Evolutionary conservation across 2,797 vertebrate genomes (phyloP), one percentile per base, ranked within the genome.

Genomic region (Mareca strepera): DNA sequence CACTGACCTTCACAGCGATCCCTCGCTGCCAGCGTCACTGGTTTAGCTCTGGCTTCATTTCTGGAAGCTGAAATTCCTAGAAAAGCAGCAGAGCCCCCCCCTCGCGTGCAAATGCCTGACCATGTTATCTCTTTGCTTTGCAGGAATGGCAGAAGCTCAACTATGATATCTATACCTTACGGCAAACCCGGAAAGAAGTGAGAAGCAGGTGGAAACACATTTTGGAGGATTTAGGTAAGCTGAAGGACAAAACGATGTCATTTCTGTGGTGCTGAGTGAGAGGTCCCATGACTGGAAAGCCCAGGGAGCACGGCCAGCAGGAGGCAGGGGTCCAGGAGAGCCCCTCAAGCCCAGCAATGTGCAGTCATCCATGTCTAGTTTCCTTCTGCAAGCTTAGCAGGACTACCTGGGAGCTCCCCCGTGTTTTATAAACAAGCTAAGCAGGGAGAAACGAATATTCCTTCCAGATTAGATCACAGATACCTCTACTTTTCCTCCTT

Each of bases 121-220:
- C 37, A 11, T 69, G 74, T 90, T 37, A 88, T 33, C 81, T 39
- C 15, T 78, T 86, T 93, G 84, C 72, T 85, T 86, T 88, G 81
- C 84, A 99, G 99, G 98, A 99, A 92, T 99, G 99, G 99, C 99
- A 99, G 91, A 99, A 99, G 97, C 98, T 99, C 94, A 99, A 99
- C 96, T 99, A 98, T 59, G 99, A 99, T 90, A 99, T 99, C 79
- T 98, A 99, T 50, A 97, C 98, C 5, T 92, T 99, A 82, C 96
- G 98, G 64, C 99, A 98, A 64, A 93, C 98, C 63, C 97, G 97
- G 64, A 98, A 98, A 90, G 98, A 99, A 96, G 98, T 99, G 79
- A 97, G 98, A 94, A 96, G 97, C 82, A 97, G 98, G 67, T 99
- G 99, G 99, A 99, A 98, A 94, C 98, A 98, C 85, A 98, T 99